phyloP scores from a whole-genome alignment of 2,888 invertebrate species.

The Lepidocyrtoides sp. region DNA sequence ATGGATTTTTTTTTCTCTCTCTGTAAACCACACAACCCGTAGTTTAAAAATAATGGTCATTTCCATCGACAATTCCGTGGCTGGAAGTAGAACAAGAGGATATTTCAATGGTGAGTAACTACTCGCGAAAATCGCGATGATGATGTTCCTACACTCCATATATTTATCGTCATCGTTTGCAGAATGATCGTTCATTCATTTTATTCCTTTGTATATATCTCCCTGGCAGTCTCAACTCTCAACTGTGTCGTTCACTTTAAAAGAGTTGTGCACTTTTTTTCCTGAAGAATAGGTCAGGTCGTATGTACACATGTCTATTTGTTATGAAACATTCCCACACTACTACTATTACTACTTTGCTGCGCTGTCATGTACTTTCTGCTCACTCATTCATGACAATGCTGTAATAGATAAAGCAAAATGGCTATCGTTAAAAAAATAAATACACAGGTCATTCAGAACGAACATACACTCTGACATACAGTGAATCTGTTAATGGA shows the following conservation, averaged over 20 bases:
- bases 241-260: conserved; percentile 24
- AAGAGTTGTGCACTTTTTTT: neutral
- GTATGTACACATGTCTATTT: neutral
- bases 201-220: neutral
- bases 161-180: conserved; percentile 38
- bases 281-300: neutral
- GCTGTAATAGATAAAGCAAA: conserved; percentile 12
- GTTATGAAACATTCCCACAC: neutral
- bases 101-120: conserved; percentile 35
- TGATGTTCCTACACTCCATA: conserved; percentile 22
- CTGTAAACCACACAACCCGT: conserved; percentile 22
- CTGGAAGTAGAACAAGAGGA: neutral
- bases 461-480: neutral
- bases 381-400: conserved; percentile 15
- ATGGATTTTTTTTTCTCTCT: neutral
- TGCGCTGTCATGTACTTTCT: neutral
- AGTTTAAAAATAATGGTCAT: conserved; percentile 56
- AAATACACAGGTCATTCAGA: conserved; percentile 7
- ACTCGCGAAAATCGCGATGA: conserved; percentile 34
- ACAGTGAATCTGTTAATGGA: conserved; percentile 12
- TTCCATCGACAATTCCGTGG: conserved; percentile 33
- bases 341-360: neutral
- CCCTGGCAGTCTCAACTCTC: neutral
- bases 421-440: conserved; percentile 29
- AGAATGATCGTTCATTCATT: conserved; percentile 16